Percentiles rank a stretch among this genome's conserved stretches.
These are phyloP conservation scores for Pollachius pollachius DNA, from an alignment of 2,113 vertebrate species.

Conservation along the genomic window DNA sequence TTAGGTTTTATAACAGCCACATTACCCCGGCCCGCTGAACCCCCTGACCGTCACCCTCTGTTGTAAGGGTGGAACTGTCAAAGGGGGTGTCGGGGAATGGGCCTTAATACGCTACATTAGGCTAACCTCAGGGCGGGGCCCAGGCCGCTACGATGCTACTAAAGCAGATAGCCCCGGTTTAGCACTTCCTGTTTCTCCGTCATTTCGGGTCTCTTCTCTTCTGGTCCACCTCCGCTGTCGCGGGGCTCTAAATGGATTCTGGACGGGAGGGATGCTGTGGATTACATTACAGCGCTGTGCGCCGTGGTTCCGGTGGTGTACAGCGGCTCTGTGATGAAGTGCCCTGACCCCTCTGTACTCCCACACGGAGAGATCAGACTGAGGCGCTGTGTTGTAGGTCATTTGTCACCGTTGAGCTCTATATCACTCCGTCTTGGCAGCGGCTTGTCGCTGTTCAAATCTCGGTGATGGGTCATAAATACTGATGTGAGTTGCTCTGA, in stretches of 20 bases:
- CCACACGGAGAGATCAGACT: too few relatives aligned
- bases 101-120: background rate
- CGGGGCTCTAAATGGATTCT: too few relatives aligned
- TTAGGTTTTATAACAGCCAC: constrained; percentile 41
- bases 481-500: constrained; percentile 4
- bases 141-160: background rate
- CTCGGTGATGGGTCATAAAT: constrained; percentile 40
- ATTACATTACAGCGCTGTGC: too few relatives aligned
- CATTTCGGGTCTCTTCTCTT: too few relatives aligned
- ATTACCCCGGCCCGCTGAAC: constrained; percentile 16
- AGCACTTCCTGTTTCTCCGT: too few relatives aligned
- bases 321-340: too few relatives aligned
- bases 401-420: constrained; percentile 2
- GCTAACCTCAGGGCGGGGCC: background rate
- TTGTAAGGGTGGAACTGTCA: constrained; percentile 1
- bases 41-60: background rate
- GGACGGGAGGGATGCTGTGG: too few relatives aligned
- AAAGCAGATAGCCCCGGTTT: too few relatives aligned
- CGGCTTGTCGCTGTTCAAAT: constrained; percentile 26
- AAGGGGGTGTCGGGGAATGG: background rate
- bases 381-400: too few relatives aligned
- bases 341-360: too few relatives aligned
- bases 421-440: constrained; percentile 32
- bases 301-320: too few relatives aligned
- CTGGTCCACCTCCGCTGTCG: too few relatives aligned